Conservation (phyloP, 2,797 vertebrate genomes). For the Malacoraja senta region DNA sequence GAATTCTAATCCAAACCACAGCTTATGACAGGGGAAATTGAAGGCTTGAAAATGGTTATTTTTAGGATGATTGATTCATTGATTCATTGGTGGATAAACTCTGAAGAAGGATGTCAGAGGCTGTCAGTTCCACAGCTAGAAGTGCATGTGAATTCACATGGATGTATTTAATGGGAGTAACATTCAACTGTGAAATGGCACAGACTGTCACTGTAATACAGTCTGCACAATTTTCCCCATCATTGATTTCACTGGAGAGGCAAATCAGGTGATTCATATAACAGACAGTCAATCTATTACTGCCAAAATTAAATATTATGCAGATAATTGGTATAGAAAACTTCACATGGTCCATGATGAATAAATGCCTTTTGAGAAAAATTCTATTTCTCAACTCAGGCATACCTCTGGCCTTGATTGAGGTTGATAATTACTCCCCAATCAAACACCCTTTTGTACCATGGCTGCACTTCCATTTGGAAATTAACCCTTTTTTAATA, state of each 20-base stretch:
- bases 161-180: neutral
- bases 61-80: neutral
- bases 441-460: neutral
- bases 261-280: neutral
- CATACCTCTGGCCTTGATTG: neutral
- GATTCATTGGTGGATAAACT: neutral
- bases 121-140: neutral
- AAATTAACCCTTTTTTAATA: neutral
- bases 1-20: neutral
- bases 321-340: neutral
- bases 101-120: neutral
- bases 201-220: neutral
- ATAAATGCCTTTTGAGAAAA: neutral
- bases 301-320: neutral
- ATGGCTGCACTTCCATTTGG: neutral
- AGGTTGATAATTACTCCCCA: neutral
- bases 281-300: neutral
- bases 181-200: neutral
- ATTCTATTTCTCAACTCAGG: neutral
- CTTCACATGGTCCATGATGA: neutral
- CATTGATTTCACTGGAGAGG: neutral
- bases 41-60: neutral
- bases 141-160: neutral
- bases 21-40: neutral
- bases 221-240: neutral